These are phyloP conservation scores for Acipenser oxyrinchus DNA, from an alignment of 2,797 vertebrate genomes.

Conservation along the genomic window DNA sequence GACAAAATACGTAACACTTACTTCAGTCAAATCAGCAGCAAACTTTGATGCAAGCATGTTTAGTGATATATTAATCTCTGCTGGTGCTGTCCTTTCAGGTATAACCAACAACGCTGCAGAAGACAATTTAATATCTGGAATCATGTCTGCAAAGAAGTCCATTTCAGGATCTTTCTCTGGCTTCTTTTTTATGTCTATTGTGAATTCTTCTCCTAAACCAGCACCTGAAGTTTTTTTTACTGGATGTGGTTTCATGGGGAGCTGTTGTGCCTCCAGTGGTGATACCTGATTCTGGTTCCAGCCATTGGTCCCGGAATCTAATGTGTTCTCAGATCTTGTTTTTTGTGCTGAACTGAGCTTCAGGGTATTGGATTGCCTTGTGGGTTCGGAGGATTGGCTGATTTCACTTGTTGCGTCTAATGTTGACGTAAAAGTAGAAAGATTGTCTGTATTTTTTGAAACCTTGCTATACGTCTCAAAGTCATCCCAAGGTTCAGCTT, in stretches of 20 bases:
- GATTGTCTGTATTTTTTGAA: slow-evolving; percentile 43
- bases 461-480: slow-evolving; percentile 42
- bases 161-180: slow-evolving; percentile 72
- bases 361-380: slow-evolving; percentile 50
- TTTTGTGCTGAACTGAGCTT: slow-evolving; percentile 38
- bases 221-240: slow-evolving; percentile 34
- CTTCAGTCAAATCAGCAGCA: slow-evolving; percentile 75
- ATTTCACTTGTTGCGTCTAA: slow-evolving; percentile 27
- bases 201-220: slow-evolving; percentile 88
- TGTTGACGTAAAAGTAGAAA: slow-evolving; percentile 38
- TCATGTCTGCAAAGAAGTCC: slow-evolving; percentile 97
- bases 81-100: slow-evolving; percentile 40
- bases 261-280: slow-evolving; percentile 19
- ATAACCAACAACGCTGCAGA: slow-evolving; percentile 53
- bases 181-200: slow-evolving; percentile 84
- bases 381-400: slow-evolving; percentile 22
- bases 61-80: slow-evolving; percentile 33
- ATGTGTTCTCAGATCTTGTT: slow-evolving; percentile 27
- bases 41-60: slow-evolving; percentile 68
- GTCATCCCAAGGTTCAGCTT: slow-evolving; percentile 64
- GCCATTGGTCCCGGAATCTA: slow-evolving; percentile 37
- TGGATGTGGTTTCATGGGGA: slow-evolving; percentile 29
- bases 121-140: slow-evolving; percentile 83
- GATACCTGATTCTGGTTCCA: slow-evolving; percentile 39
- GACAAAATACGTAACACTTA: slow-evolving; percentile 44